These are phyloP conservation scores for Drosophila jambulina DNA, from an alignment of 1,140 invertebrate species.

Conservation along the genomic window DNA sequence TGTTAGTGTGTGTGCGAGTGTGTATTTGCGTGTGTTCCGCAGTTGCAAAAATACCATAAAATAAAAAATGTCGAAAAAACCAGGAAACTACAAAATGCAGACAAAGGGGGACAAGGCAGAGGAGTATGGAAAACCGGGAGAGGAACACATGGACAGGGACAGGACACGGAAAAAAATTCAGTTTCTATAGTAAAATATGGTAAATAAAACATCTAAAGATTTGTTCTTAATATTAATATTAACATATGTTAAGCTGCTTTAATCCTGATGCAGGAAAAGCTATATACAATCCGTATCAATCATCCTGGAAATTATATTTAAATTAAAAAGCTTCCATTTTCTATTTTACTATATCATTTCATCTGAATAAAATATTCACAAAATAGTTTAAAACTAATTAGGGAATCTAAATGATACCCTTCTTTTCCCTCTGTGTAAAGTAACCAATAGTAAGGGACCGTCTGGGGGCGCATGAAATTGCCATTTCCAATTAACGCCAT, in stretches of 20 bases:
- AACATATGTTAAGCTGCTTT: neutral
- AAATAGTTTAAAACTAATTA: neutral
- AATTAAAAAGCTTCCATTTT: too few relatives aligned
- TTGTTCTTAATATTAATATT: neutral
- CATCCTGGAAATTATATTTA: neutral
- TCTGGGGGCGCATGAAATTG: conserved; percentile 75
- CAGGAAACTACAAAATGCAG: conserved; percentile 23
- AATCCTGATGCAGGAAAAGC: too few relatives aligned
- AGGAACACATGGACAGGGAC: neutral
- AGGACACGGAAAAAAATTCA: neutral
- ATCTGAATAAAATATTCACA: neutral
- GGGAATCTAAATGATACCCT: neutral
- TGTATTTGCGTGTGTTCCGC: conserved; percentile 30
- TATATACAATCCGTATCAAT: rapidly evolving
- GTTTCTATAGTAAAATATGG: neutral
- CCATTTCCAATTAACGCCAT: conserved; percentile 84
- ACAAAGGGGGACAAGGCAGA: neutral
- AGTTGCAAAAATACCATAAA: conserved; percentile 71
- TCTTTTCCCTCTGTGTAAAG: conserved; percentile 2
- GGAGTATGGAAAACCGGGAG: neutral
- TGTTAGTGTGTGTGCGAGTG: conserved; percentile 4
- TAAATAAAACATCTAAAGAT: neutral
- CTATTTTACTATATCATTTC: neutral
- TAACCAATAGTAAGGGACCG: neutral
- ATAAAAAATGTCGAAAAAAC: conserved; percentile 60